phyloP scores from a whole-genome alignment of 2,888 invertebrate species.

The Ennomos quercinarius region DNA sequence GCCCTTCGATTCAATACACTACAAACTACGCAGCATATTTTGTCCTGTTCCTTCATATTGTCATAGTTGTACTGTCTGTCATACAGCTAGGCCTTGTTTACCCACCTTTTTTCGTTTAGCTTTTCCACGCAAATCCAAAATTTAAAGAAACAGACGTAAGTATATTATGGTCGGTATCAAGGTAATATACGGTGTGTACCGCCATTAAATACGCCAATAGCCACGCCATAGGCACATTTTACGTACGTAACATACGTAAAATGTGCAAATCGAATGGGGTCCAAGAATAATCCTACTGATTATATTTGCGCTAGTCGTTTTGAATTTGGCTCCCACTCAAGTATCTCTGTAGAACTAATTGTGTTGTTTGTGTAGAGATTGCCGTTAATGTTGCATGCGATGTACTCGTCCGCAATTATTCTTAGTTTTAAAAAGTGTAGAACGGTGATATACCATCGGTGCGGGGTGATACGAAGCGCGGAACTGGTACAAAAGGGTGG shows the following conservation, averaged over 20 bases:
- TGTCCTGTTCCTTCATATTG: no score
- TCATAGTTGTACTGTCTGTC: no score
- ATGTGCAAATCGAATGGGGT: slow-evolving; percentile 9
- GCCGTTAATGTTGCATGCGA: slow-evolving; percentile 66
- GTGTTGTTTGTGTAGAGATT: slow-evolving; percentile 38
- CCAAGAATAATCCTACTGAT: slow-evolving; percentile 2
- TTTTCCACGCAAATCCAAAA: no score
- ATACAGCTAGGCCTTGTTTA: no score
- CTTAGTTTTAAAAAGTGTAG: slow-evolving; percentile 15
- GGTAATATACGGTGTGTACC: no score
- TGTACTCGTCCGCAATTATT: slow-evolving; percentile 46
- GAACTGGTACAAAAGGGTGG: no score
- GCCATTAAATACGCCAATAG: no score
- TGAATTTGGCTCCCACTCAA: slow-evolving; percentile 48
- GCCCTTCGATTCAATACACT: not conserved
- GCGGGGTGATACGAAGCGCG: slow-evolving; percentile 7
- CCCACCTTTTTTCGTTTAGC: no score
- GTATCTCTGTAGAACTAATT: slow-evolving; percentile 39
- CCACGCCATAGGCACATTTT: no score
- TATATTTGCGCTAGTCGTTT: slow-evolving; percentile 5
- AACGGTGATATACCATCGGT: slow-evolving; percentile 4
- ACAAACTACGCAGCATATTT: not conserved
- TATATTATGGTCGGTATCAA: no score
- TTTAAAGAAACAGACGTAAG: no score
- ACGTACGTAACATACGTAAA: no score